Percentiles rank a stretch among this genome's conserved stretches.
Conservation (phyloP, 1,140 invertebrate genomes). For the Pseudobourletiella spinata region DNA sequence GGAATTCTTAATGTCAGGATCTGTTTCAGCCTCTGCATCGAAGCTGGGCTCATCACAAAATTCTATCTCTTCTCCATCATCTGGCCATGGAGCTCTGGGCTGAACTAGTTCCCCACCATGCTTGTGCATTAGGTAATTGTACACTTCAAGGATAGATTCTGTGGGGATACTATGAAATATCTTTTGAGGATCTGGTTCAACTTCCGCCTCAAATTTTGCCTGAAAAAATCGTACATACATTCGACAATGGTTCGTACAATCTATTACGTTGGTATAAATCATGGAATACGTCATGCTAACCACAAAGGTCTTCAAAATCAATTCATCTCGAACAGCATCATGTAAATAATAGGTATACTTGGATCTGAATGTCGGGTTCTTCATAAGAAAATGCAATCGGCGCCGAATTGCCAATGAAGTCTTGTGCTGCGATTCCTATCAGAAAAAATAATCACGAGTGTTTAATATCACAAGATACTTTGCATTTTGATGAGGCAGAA, state of each 20-base stretch:
- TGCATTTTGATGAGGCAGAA: too few relatives aligned
- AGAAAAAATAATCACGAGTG: neutral
- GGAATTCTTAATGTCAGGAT: neutral
- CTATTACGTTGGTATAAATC: neutral
- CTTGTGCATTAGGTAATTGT: neutral
- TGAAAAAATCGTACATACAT: neutral
- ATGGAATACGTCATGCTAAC: too few relatives aligned
- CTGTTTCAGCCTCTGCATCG: neutral
- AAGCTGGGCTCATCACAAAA: neutral
- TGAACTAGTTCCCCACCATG: neutral
- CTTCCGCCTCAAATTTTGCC: neutral
- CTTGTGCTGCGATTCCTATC: constrained; percentile 13
- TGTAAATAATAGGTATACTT: neutral
- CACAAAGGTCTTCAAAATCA: neutral
- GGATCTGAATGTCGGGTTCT: neutral
- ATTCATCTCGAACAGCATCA: neutral
- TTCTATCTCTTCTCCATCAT: neutral
- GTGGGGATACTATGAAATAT: neutral
- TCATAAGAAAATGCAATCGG: constrained; percentile 14
- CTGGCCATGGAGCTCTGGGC: too few relatives aligned
- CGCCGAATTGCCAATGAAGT: constrained; percentile 10
- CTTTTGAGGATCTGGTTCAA: neutral
- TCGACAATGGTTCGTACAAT: neutral
- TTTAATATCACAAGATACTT: neutral
- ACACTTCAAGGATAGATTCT: neutral